Percentiles rank a stretch among this genome's conserved stretches.
These are phyloP conservation scores for Antheraea mylitta DNA, from an alignment of 1,140 invertebrate species.

Conservation along the genomic window DNA sequence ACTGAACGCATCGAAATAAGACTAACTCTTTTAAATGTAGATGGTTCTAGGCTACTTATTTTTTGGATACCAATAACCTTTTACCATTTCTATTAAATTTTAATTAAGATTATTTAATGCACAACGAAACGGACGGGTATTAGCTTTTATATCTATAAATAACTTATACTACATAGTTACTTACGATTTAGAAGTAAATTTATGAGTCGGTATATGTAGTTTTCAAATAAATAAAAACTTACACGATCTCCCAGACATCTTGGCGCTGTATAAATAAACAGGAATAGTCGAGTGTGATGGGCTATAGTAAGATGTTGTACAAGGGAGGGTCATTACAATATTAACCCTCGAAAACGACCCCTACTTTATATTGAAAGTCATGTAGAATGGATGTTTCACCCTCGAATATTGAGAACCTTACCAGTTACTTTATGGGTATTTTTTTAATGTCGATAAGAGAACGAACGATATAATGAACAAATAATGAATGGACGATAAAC, in stretches of 20 bases:
- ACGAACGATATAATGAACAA: too few species aligned
- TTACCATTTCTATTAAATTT: too few species aligned
- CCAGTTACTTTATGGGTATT: slow-evolving; percentile 22
- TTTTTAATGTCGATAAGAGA: slow-evolving; percentile 7
- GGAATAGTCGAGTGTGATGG: slow-evolving; percentile 17
- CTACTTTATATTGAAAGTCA: slow-evolving; percentile 35
- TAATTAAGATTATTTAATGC: too few species aligned
- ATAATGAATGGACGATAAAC: too few species aligned
- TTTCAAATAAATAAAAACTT: background rate
- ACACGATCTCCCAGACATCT: background rate
- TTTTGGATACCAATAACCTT: too few species aligned
- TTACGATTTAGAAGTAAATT: background rate
- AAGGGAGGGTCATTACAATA: slow-evolving; percentile 52
- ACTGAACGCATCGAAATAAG: too few species aligned
- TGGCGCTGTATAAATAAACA: background rate
- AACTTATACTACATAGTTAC: too few species aligned
- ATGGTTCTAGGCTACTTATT: too few species aligned
- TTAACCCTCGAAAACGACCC: slow-evolving; percentile 35
- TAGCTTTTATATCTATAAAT: too few species aligned
- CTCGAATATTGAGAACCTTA: slow-evolving; percentile 19
- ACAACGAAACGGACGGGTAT: too few species aligned
- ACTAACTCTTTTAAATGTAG: too few species aligned
- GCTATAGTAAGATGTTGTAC: slow-evolving; percentile 50
- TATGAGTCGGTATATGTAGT: background rate
- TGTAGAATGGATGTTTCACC: slow-evolving; percentile 36